Conservation (phyloP, 2,888 invertebrate genomes). For the Tetragonisca angustula region DNA sequence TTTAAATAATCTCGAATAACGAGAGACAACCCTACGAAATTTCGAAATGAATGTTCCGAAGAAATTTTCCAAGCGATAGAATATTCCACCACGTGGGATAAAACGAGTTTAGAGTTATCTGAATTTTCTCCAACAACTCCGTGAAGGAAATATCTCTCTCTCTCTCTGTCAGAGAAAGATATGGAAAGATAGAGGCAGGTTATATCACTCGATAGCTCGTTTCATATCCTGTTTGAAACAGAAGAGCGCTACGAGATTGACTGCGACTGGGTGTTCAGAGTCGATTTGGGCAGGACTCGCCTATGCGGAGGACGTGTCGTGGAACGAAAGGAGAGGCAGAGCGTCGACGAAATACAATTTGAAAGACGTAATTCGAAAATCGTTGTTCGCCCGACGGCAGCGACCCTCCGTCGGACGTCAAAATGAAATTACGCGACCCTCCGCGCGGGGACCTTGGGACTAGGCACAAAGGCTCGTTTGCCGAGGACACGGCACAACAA, state of each 20-base stretch:
- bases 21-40: too few species aligned
- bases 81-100: background rate
- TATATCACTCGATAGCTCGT: constrained; percentile 19
- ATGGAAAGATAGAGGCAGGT: background rate
- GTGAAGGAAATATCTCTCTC: background rate
- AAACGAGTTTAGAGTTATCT: background rate
- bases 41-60: too few species aligned
- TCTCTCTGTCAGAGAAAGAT: background rate
- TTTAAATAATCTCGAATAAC: too few species aligned
- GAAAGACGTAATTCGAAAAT: constrained; percentile 84
- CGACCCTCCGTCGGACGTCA: constrained; percentile 83
- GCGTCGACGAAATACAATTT: constrained; percentile 77
- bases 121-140: background rate
- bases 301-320: constrained; percentile 41
- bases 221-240: constrained; percentile 36
- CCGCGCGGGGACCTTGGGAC: constrained; percentile 70
- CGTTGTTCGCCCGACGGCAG: constrained; percentile 81
- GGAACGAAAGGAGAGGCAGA: constrained; percentile 38
- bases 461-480: constrained; percentile 78
- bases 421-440: constrained; percentile 84
- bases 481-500: constrained; percentile 79
- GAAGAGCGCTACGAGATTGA: constrained; percentile 58
- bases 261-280: constrained; percentile 54
- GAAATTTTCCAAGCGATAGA: too few species aligned
- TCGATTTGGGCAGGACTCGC: constrained; percentile 50